These are phyloP conservation scores for Phortica okadai DNA, from an alignment of 2,888 invertebrate species.

Conservation along the genomic window DNA sequence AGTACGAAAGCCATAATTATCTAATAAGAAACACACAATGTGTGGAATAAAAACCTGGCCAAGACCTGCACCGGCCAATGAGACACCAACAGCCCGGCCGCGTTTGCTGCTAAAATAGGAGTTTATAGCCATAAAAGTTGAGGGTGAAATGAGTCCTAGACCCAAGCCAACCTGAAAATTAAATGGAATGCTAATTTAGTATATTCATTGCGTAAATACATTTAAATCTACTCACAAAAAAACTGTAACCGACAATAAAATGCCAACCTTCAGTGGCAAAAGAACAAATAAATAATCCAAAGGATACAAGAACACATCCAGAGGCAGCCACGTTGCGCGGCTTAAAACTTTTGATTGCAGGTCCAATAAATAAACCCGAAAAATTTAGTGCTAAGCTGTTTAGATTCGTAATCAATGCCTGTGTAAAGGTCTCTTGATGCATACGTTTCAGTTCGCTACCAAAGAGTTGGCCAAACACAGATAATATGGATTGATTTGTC, in stretches of 20 bases:
- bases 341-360: slow-evolving; percentile 80
- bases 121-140: slow-evolving; percentile 84
- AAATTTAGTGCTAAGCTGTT: slow-evolving; percentile 78
- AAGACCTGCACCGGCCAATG: slow-evolving; percentile 85
- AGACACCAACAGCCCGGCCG: slow-evolving; percentile 85
- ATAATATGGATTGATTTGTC: slow-evolving; percentile 84
- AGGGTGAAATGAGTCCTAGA: slow-evolving; percentile 83
- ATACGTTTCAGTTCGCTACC: slow-evolving; percentile 81
- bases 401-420: slow-evolving; percentile 83
- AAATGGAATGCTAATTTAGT: background rate
- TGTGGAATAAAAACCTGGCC: slow-evolving; percentile 87
- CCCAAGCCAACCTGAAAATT: slow-evolving; percentile 79
- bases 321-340: slow-evolving; percentile 78
- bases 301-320: slow-evolving; percentile 78
- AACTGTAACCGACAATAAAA: slow-evolving; percentile 79
- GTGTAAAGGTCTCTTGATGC: slow-evolving; percentile 82
- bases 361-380: slow-evolving; percentile 83
- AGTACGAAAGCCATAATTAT: slow-evolving; percentile 81
- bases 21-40: slow-evolving; percentile 81
- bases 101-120: slow-evolving; percentile 83
- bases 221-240: slow-evolving; percentile 76
- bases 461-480: slow-evolving; percentile 83
- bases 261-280: slow-evolving; percentile 78
- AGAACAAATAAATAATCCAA: slow-evolving; percentile 78
- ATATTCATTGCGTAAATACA: background rate